Base-by-base conservation (phyloP, 2,888 invertebrate genomes). In the Mythimna pallens region DNA sequence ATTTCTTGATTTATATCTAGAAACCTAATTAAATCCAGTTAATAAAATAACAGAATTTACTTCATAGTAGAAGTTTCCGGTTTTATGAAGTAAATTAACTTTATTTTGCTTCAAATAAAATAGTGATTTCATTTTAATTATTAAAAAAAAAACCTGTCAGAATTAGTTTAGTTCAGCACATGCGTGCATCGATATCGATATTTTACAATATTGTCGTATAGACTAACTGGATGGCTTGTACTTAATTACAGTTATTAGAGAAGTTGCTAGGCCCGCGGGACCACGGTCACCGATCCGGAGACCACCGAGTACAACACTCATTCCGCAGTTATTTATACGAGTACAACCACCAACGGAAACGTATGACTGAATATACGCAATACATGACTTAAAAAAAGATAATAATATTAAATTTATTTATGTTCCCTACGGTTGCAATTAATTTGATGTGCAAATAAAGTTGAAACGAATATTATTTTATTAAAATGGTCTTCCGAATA, bases 201-300 rank as follows among this genome's bases (percentile, higher is more conserved):
- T 79, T 73, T 62, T 70, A 55, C 34, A 66, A 58, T 55, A 30
- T 9, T 58, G 72, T 58, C 84, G 78, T 77, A 76, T 81, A 83
- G 85, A 85, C 89, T 89, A 89, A 90, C 90, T 91, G 91, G 91
- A 91, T 91, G 90, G 89, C 88, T 90, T 85, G 87, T 86, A 89
- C 89, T 91, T 95, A 94, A 95, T 94, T 94, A 93, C 94, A 89
- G 94, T 93, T 93, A 94, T 95, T 93, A 94, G 90, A 94, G 91
- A 89, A 91, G 91, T 91, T 87, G 90, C 91, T 87, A 84, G 86
- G 88, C 91, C 89, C 89, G 86, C 88, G 89, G 89, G 91, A 92
- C 87, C 80, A 81, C 85, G 91, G 92, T 91, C 92, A 92, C 90
- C 90, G 91, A 91, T 91, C 89, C 83, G 65, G 71, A 84, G 91